Percentiles rank a stretch among this genome's conserved stretches.
phyloP scores from a whole-genome alignment of 2,113 vertebrate genomes.

The Crotalus viridis region DNA sequence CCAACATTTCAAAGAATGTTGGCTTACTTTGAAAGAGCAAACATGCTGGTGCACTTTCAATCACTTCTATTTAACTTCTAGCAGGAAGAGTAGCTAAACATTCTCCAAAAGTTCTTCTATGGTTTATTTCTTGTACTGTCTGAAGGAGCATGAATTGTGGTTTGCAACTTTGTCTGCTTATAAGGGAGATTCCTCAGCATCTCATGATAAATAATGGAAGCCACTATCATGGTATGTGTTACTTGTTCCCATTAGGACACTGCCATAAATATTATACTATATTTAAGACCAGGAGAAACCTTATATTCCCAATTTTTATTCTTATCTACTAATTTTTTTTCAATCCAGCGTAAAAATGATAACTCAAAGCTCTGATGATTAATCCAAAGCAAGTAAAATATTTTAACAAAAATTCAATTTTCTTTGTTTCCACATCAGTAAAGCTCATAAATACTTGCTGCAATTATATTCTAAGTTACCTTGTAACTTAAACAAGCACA shows the following conservation, averaged over 20 bases:
- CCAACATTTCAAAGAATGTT: background rate
- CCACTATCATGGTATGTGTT: background rate
- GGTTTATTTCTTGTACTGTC: background rate
- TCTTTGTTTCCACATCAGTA: background rate
- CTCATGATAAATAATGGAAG: background rate
- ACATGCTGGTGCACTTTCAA: too few relatives aligned
- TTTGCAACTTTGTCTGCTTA: too few relatives aligned
- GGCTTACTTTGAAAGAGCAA: too few relatives aligned
- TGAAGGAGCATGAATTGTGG: too few relatives aligned
- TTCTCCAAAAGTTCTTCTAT: too few relatives aligned
- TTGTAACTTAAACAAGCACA: background rate
- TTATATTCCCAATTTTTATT: background rate
- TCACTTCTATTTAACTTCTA: background rate
- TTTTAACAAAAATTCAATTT: background rate
- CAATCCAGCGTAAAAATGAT: background rate
- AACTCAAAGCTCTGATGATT: background rate
- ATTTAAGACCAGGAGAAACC: background rate
- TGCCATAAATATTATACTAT: background rate
- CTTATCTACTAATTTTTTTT: background rate
- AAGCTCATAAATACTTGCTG: background rate
- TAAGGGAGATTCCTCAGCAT: background rate
- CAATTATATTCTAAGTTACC: background rate
- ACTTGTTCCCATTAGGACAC: background rate
- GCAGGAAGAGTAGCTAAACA: too few relatives aligned
- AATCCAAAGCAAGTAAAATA: background rate